Evolutionary conservation across 2,113 vertebrate species (phyloP).

Genomic region (Ochotona curzoniae): DNA sequence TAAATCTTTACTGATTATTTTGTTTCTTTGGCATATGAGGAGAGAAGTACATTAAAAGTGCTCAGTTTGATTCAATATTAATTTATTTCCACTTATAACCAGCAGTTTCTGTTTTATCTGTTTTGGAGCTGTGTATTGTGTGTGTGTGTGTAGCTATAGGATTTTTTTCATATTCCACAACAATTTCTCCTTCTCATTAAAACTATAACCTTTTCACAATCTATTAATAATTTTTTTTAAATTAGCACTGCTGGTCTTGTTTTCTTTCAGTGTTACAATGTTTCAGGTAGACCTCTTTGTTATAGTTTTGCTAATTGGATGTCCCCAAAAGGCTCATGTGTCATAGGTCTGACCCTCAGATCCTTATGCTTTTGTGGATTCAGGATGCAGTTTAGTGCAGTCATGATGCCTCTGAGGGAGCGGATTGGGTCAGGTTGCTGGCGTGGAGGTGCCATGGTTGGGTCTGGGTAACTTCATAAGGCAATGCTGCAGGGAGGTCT

Average conservation of each 20-base stretch:
- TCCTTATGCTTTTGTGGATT: too few relatives aligned
- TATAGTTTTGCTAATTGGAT: too few relatives aligned
- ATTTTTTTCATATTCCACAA: neutral
- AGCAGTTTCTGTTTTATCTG: neutral
- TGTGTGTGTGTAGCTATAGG: neutral
- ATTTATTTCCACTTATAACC: neutral
- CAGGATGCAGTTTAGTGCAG: too few relatives aligned
- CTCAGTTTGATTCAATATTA: neutral
- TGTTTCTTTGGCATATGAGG: constrained; percentile 4
- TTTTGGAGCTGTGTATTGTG: neutral
- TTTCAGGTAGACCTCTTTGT: neutral
- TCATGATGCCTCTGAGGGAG: too few relatives aligned
- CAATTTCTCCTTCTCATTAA: constrained; percentile 8
- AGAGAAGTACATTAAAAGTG: neutral
- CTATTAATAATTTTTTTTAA: neutral
- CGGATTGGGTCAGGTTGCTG: too few relatives aligned
- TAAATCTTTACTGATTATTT: neutral
- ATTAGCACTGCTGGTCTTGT: neutral
- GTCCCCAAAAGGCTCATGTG: too few relatives aligned
- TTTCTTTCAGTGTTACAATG: neutral
- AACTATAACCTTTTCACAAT: neutral
- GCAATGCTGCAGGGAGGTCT: too few relatives aligned
- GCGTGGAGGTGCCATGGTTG: too few relatives aligned
- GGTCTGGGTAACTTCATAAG: too few relatives aligned
- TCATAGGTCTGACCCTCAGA: too few relatives aligned